Evolutionary conservation across 2,797 vertebrate species (phyloP).

Genomic region (Galaxias olidus): DNA sequence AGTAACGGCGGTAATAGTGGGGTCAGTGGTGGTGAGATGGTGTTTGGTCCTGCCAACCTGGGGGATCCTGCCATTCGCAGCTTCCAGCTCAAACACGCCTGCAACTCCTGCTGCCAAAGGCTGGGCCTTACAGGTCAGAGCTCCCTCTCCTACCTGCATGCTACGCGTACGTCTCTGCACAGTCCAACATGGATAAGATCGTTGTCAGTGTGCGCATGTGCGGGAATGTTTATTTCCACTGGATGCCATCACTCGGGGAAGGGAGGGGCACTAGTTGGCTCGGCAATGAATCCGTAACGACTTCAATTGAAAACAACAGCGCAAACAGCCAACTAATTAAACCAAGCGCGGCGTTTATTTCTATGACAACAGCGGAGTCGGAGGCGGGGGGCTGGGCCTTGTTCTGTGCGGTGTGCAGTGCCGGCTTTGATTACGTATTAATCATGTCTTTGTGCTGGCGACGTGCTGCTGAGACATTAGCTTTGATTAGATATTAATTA

Average conservation of each 20-base stretch:
- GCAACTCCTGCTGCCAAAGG: slow-evolving; percentile 85
- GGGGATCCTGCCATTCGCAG: slow-evolving; percentile 86
- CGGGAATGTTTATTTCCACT: slow-evolving; percentile 54
- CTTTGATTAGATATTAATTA: slow-evolving; percentile 88
- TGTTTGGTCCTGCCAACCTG: slow-evolving; percentile 92
- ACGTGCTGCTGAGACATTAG: slow-evolving; percentile 77
- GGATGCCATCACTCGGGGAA: slow-evolving; percentile 62
- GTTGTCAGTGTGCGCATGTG: slow-evolving; percentile 12
- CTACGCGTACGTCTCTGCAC: neutral
- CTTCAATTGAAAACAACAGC: slow-evolving; percentile 68
- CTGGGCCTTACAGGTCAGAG: slow-evolving; percentile 86
- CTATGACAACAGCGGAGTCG: slow-evolving; percentile 71
- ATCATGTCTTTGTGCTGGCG: slow-evolving; percentile 79
- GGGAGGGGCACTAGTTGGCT: slow-evolving; percentile 62
- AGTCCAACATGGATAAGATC: neutral
- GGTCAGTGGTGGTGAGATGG: slow-evolving; percentile 73
- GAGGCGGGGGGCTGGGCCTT: slow-evolving; percentile 72
- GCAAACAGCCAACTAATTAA: slow-evolving; percentile 73
- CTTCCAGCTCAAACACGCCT: slow-evolving; percentile 90
- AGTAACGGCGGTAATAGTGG: too few relatives aligned
- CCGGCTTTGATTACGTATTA: slow-evolving; percentile 85
- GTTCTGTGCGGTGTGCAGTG: slow-evolving; percentile 73
- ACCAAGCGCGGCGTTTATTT: slow-evolving; percentile 67
- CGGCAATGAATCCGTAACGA: slow-evolving; percentile 61
- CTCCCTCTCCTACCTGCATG: neutral